Conservation (phyloP, 2,888 invertebrate species). For the Trissoscelio sp. region DNA sequence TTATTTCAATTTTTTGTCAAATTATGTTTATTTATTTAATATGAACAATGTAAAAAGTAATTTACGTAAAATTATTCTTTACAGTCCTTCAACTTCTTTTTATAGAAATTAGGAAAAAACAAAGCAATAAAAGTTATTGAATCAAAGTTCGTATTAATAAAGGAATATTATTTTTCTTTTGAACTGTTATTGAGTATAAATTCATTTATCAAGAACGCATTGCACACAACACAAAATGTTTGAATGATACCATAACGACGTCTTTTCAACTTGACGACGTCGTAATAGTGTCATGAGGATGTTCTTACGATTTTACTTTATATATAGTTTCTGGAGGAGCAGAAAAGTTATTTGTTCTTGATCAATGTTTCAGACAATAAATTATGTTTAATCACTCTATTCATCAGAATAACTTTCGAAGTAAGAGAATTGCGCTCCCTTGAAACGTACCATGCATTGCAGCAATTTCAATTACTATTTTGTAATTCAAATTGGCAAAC, state of each 20-base stretch:
- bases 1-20: no score
- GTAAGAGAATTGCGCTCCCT: not conserved
- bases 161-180: not conserved
- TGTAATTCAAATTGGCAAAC: conserved; percentile 15
- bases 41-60: no score
- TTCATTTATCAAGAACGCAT: conserved; percentile 12
- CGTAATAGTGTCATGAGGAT: conserved; percentile 19
- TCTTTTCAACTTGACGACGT: conserved; percentile 37
- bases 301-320: conserved; percentile 21
- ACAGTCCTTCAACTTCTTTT: no score
- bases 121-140: not conserved
- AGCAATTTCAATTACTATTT: conserved; percentile 12
- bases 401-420: conserved; percentile 15
- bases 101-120: no score
- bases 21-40: no score
- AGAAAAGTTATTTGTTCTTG: conserved; percentile 32
- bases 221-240: conserved; percentile 18
- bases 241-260: conserved; percentile 42
- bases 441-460: not conserved
- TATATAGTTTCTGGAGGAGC: conserved; percentile 20
- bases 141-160: no score
- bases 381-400: conserved; percentile 29
- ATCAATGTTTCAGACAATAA: conserved; percentile 30
- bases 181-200: not conserved
- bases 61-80: no score